Conservation (phyloP, 2,797 vertebrate genomes). For the Lithobates sylvaticus region DNA sequence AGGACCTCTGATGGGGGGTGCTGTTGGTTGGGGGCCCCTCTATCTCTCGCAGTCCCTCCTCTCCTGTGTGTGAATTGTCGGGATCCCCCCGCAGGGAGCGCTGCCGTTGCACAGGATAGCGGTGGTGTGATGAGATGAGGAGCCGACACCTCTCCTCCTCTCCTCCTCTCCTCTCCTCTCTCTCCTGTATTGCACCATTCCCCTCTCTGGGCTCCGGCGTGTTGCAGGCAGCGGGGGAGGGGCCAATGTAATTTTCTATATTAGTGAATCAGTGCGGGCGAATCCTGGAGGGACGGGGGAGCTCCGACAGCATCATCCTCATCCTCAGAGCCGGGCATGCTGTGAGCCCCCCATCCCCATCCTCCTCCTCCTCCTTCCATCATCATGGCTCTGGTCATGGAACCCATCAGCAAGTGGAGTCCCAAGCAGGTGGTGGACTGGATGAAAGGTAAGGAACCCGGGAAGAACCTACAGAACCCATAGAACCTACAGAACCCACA, state of each 20-base stretch:
- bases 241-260: constrained; percentile 78
- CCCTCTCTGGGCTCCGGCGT: constrained; percentile 71
- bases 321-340: constrained; percentile 67
- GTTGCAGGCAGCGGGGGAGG: constrained; percentile 82
- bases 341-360: constrained; percentile 68
- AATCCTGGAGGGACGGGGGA: constrained; percentile 76
- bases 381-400: constrained; percentile 91
- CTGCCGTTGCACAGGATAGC: too few relatives aligned
- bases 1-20: neutral
- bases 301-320: constrained; percentile 80
- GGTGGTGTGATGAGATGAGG: too few relatives aligned
- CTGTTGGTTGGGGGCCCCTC: too few relatives aligned
- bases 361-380: constrained; percentile 54
- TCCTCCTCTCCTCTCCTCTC: too few relatives aligned
- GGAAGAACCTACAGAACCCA: too few relatives aligned
- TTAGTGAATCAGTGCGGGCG: constrained; percentile 78
- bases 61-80: too few relatives aligned
- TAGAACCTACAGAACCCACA: too few relatives aligned
- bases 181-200: constrained; percentile 83
- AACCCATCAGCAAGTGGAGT: constrained; percentile 95
- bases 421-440: constrained; percentile 93
- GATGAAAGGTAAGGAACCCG: constrained; percentile 86
- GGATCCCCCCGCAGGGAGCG: too few relatives aligned
- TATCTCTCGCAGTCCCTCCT: too few relatives aligned
- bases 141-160: too few relatives aligned